Conservation (phyloP, 2,888 invertebrate species). For the Apamea epomidion region DNA sequence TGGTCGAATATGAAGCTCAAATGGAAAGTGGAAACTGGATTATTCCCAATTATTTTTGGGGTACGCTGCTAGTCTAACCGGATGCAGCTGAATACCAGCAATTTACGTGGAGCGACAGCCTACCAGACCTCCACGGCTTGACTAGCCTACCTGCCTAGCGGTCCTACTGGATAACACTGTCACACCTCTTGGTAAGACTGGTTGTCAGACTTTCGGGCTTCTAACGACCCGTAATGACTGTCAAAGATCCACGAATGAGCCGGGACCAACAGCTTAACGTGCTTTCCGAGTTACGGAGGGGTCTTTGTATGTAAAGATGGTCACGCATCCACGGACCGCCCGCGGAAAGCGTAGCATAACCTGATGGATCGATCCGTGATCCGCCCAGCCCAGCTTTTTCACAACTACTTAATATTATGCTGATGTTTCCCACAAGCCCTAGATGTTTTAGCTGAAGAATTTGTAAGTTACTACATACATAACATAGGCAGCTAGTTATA, state of each 20-base stretch:
- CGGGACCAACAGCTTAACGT: too few species aligned
- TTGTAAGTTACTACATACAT: not conserved
- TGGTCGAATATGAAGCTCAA: not conserved
- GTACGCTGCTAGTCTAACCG: not conserved
- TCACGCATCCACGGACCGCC: too few species aligned
- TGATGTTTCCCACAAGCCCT: not conserved
- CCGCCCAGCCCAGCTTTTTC: not conserved
- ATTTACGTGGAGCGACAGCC: too few species aligned
- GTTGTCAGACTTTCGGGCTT: not conserved
- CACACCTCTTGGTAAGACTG: not conserved
- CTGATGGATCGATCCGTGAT: not conserved
- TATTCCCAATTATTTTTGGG: not conserved
- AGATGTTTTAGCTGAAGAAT: not conserved
- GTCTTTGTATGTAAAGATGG: too few species aligned
- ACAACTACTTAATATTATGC: not conserved
- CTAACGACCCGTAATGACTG: not conserved
- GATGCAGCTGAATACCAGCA: not conserved
- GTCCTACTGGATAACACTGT: too few species aligned
- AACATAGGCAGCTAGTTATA: too few species aligned
- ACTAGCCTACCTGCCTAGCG: too few species aligned
- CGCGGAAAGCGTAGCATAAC: not conserved
- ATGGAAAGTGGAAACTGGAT: not conserved
- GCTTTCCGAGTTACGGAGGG: too few species aligned
- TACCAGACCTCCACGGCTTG: too few species aligned
- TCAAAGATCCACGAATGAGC: not conserved